Base-by-base conservation (phyloP, 2,888 invertebrate species). In the Melieria picta region DNA sequence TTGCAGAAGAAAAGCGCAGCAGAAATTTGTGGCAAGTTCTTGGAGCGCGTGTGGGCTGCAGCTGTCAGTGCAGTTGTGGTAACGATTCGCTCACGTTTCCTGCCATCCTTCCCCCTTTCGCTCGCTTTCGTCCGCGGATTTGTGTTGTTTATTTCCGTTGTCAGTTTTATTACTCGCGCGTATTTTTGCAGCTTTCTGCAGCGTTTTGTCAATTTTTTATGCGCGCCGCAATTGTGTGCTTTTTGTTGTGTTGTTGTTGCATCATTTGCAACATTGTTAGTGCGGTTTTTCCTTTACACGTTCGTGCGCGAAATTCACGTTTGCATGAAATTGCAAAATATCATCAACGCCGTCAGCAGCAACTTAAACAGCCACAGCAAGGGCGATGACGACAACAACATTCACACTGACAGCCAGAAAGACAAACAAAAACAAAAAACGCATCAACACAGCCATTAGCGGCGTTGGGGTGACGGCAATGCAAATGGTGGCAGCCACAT, bases 241-340 rank as follows among this genome's bases (percentile, higher is more conserved):
- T 30, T 30, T 30, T 30, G 30, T 30, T 30, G 30, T 30, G 30
- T 30, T 30, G 30, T 30, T 30, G 30, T 30, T 30, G 30, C 30
- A 30, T 30, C 30, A 30, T 30, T 30, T 30, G 30, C 30, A 30
- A 30, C 30, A 30, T 30, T 30, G 30, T 30, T 30, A 30, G 30
- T 3, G 30, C 30, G 30, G 30, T 30, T 30, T 30, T 30, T 30
- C 30, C 30, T 30, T 30, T 2, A 30, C 30, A 30, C 30, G 30
- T 30, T 30, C 30, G 30, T 30, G 30, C 2, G 30, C 30, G 30
- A 66, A 66, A 57, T 13, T 50, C 67, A 67, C 60, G 67, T 43
- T 67, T 50, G 52, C 67, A 67, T 67, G 67, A 67, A 67, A 67
- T 67, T 60, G 52, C 67, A 60, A 67, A 67, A 67, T 61, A 67